Conservation (phyloP, 2,113 vertebrate genomes). For the Anguilla japonica region DNA sequence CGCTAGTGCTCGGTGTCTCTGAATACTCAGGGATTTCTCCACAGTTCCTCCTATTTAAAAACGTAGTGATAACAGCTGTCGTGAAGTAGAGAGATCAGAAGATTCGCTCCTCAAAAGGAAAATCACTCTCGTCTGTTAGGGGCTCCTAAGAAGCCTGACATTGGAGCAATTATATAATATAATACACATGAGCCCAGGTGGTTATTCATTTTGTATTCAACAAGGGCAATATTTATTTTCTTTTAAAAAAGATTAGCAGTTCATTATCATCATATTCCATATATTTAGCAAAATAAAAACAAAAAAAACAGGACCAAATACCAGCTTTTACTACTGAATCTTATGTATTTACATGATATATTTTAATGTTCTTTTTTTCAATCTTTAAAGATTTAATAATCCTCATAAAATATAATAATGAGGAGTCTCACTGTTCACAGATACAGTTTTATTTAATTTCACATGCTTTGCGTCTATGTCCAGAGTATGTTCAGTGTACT, state of each 20-base stretch:
- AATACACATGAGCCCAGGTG: conserved; percentile 50
- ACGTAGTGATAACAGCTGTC: conserved; percentile 64
- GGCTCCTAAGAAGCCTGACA: conserved; percentile 55
- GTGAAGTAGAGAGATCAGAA: conserved; percentile 66
- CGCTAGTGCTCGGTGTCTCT: conserved; percentile 44
- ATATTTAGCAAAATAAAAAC: neutral
- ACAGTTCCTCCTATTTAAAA: conserved; percentile 53
- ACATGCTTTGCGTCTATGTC: neutral
- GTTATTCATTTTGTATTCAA: conserved; percentile 39
- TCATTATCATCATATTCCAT: neutral
- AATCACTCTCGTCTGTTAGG: conserved; percentile 58
- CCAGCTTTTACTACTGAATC: neutral
- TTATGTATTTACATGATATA: neutral
- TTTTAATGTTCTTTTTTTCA: no score
- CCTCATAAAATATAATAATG: no score
- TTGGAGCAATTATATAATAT: conserved; percentile 44
- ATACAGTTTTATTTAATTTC: neutral
- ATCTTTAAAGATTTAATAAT: no score
- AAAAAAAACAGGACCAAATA: neutral
- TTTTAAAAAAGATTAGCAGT: conserved; percentile 22
- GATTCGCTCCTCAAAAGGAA: conserved; percentile 50
- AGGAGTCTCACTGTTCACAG: no score
- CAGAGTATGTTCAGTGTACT: neutral
- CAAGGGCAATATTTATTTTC: conserved; percentile 35
- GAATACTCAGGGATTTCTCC: conserved; percentile 54